Percentiles rank a stretch among this genome's conserved stretches.
Conservation (phyloP, 2,888 invertebrate species). For the Pollenia angustigena region DNA sequence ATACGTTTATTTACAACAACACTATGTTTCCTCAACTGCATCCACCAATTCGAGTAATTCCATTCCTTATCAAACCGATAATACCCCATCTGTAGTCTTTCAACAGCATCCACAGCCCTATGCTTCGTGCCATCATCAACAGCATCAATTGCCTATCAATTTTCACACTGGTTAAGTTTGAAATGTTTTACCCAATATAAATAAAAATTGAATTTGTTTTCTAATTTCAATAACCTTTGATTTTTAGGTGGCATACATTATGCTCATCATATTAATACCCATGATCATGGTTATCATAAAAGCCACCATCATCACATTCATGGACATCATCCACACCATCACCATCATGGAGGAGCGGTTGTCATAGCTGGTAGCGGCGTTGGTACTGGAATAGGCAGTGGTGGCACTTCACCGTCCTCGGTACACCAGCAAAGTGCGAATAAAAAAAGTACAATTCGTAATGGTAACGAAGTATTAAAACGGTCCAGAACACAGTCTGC, state of each 20-base stretch:
- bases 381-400: conserved; percentile 77
- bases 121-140: conserved; percentile 83
- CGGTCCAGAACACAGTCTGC: conserved; percentile 88
- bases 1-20: conserved; percentile 84
- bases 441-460: conserved; percentile 88
- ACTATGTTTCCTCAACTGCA: conserved; percentile 79
- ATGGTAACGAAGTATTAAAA: conserved; percentile 87
- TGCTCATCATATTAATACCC: conserved; percentile 74
- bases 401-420: conserved; percentile 76
- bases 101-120: conserved; percentile 78
- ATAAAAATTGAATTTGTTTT: neutral
- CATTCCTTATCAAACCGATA: conserved; percentile 76
- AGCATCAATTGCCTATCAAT: conserved; percentile 73
- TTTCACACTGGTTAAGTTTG: conserved; percentile 65
- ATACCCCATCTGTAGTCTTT: conserved; percentile 72
- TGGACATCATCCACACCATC: conserved; percentile 81
- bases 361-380: conserved; percentile 83
- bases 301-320: conserved; percentile 76
- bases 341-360: conserved; percentile 82
- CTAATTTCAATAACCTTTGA: neutral
- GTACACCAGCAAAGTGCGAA: conserved; percentile 85
- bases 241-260: conserved; percentile 76
- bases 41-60: conserved; percentile 77
- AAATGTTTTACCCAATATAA: neutral
- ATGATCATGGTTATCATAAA: conserved; percentile 76